Base-by-base conservation (phyloP, 2,888 invertebrate genomes). In the Herminia tarsipennalis region DNA sequence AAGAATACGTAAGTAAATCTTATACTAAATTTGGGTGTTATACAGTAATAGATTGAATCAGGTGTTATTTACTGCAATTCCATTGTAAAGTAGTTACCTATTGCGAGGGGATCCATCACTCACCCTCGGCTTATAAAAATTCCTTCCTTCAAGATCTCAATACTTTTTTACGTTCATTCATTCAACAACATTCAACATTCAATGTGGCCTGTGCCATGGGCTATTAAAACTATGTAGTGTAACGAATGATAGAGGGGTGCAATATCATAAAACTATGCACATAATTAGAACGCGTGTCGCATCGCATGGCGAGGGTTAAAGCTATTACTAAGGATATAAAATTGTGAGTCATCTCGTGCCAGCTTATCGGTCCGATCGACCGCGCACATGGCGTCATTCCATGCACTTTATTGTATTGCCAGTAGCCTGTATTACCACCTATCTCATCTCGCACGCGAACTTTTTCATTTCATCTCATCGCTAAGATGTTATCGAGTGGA, bases 311-410 rank as follows among this genome's bases (percentile, higher is more conserved):
- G 44, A 52, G 27, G 53, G 48, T n/a, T n/a, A n/a, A n/a, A n/a
- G n/a, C 54, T 63, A 73, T 73, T 69, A 62, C 55, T 24, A 18
- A 39, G 50, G 39, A 40, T 59, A 67, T 76, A 71, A 78, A 73
- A 56, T 56, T 70, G 69, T 78, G 77, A 77, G 66, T 79, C 81
- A 78, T 75, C 68, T 66, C 57, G 58, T 63, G 64, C 63, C 56
- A 55, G 54, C 61, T 73, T 74, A 77, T 76, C 72, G 58, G 53
- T 32, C 43, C 51, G 50, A 75, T 76, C 67, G 54, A 53, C 53
- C 41, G 49, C 71, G 56, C 83, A 82, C 73, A 81, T 83, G 83
- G 77, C 71, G 70, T 63, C 61, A 60, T 64, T 56, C 52, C 59
- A 66, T 62, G 68, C 70, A 68, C 58, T 73, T 65, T 70, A 76